These are phyloP conservation scores for Halictus rubicundus DNA, from an alignment of 1,140 invertebrate species.

Conservation along the genomic window DNA sequence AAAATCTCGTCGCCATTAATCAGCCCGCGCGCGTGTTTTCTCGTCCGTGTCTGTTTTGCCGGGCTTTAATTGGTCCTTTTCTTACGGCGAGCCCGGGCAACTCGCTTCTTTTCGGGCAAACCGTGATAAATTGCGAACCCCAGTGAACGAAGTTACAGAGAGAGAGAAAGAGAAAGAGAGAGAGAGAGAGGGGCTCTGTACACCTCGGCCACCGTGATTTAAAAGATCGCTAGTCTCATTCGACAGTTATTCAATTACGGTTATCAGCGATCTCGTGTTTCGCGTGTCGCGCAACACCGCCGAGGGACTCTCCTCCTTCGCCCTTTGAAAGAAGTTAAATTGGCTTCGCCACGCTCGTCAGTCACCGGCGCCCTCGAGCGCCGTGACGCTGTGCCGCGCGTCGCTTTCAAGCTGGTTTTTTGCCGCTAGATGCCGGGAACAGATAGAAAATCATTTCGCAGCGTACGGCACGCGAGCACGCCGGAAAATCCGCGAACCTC, in stretches of 20 bases:
- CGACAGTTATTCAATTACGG: constrained; percentile 66
- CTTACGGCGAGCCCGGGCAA: no score
- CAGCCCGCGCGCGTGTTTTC: constrained; percentile 16
- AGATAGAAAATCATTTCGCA: constrained; percentile 58
- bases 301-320: constrained; percentile 19
- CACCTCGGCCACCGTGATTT: constrained; percentile 54
- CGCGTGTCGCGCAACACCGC: constrained; percentile 27
- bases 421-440: constrained; percentile 29
- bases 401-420: constrained; percentile 30
- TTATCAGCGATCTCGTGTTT: constrained; percentile 59
- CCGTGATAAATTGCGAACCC: constrained; percentile 30
- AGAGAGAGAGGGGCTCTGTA: constrained; percentile 18
- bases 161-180: no score
- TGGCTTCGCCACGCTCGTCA: constrained; percentile 63
- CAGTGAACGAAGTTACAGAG: constrained; percentile 19
- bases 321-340: constrained; percentile 65
- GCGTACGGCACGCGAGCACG: background rate
- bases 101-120: background rate
- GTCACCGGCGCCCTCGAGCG: constrained; percentile 34
- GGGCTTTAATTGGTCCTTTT: constrained; percentile 29
- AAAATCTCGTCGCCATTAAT: constrained; percentile 60
- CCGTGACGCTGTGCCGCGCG: constrained; percentile 4
- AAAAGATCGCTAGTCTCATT: constrained; percentile 60
- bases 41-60: background rate
- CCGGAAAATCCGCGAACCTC: constrained; percentile 2